A percentile compares a stretch with the other conserved stretches of the same genome.
phyloP scores from a whole-genome alignment of 2,888 invertebrate genomes.

The Protonemura montana region DNA sequence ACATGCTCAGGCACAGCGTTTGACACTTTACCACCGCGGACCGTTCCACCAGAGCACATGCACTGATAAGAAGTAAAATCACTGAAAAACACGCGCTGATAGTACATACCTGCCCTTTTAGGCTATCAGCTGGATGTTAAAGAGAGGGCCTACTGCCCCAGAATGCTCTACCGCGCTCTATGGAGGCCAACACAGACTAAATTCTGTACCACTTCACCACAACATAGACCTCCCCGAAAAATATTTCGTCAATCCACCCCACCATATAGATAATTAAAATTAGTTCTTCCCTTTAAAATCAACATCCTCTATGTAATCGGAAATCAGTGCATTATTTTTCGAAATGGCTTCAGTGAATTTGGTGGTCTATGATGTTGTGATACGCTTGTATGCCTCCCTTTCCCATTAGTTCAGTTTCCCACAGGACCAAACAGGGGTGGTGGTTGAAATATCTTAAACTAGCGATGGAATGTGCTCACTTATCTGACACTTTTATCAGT shows the following conservation, averaged over 20 bases:
- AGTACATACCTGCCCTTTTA: not conserved
- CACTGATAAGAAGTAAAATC: not conserved
- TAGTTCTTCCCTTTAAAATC: not conserved
- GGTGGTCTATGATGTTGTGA: not conserved
- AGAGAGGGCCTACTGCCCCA: not conserved
- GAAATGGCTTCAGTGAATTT: not conserved
- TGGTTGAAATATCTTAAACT: slow-evolving; percentile 25
- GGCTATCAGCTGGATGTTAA: not conserved
- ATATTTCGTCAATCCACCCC: not conserved
- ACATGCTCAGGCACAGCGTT: not conserved
- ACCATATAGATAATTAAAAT: not conserved
- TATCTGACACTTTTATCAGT: not conserved
- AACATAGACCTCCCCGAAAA: not conserved
- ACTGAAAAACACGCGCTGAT: not conserved
- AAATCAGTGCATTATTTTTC: not conserved
- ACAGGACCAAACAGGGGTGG: slow-evolving; percentile 29
- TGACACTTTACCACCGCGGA: not conserved
- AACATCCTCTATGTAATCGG: not conserved
- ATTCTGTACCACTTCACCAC: not conserved
- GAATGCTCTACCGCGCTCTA: not conserved
- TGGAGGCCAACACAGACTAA: not conserved
- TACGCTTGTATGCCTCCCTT: not conserved
- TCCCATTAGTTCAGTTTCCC: slow-evolving; percentile 19
- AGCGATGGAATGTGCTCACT: not conserved
- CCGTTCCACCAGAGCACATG: not conserved